phyloP scores from a whole-genome alignment of 2,113 vertebrate species.

The Choloepus hoffmanni region DNA sequence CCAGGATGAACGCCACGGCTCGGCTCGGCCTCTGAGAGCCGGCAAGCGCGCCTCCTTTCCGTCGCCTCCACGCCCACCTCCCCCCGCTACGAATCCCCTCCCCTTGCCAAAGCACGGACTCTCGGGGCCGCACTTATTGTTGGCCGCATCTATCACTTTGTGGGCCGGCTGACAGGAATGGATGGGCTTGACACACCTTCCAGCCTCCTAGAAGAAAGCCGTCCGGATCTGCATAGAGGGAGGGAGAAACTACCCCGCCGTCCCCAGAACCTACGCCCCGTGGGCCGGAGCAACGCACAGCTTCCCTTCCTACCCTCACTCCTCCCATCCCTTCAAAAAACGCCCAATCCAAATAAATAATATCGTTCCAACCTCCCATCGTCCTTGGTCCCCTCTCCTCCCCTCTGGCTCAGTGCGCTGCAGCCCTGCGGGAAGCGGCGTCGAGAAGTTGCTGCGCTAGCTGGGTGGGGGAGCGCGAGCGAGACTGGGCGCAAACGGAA shows the following conservation, averaged over 20 bases:
- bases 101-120: slow-evolving; percentile 75
- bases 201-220: slow-evolving; percentile 80
- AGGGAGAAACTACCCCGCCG: slow-evolving; percentile 85
- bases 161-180: slow-evolving; percentile 94
- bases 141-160: slow-evolving; percentile 92
- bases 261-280: slow-evolving; percentile 84
- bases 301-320: slow-evolving; percentile 31
- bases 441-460: slow-evolving; percentile 32
- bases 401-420: not conserved
- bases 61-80: slow-evolving; percentile 50
- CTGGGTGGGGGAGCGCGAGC: slow-evolving; percentile 38
- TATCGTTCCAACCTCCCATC: slow-evolving; percentile 34
- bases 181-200: slow-evolving; percentile 94
- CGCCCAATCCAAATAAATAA: slow-evolving; percentile 49
- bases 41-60: not conserved
- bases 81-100: slow-evolving; percentile 38
- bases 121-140: slow-evolving; percentile 89
- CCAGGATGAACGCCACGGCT: not conserved
- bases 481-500: not conserved
- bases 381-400: not conserved
- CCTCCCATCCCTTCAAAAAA: slow-evolving; percentile 55
- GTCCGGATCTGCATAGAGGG: not conserved
- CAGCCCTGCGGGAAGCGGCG: slow-evolving; percentile 18
- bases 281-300: slow-evolving; percentile 68
- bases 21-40: not conserved